Evolutionary conservation across 2,888 invertebrate genomes (phyloP), one percentile per base, ranked within the genome.

Genomic region (Ichneumoninae sp.): DNA sequence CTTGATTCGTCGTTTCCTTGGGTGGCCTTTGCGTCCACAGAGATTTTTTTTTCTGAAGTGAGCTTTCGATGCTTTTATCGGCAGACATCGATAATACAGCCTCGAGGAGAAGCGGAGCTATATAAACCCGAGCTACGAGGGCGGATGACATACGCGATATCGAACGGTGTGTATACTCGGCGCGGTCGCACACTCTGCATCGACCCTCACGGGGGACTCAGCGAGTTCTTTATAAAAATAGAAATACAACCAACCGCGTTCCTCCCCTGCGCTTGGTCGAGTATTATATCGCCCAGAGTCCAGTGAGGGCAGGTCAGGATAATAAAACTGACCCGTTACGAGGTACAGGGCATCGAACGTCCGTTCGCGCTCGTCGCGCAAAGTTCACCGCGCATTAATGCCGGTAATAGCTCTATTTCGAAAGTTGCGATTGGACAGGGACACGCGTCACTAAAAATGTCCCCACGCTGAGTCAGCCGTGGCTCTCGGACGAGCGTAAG

Each of bases 281-380:
- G 78, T 78, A 52, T 78, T 36, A 36, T 26, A 40, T 44, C 50
- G 30, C 10, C 1, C 6, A 13, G 62, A 22, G 16, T 69, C 22
- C 8, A n/a, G 40, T 50, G 76, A 36, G 62, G 44, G 54, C 33
- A 72, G 66, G 44, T 83, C 83, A 70, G 81, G 65, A 65, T 60
- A 79, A 82, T 79, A 62, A 78, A 82, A 80, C 76, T 79, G 82
- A 79, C 79, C 84, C 47, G 82, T 84, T 84, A 60, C 22, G 30
- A 80, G 66, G 72, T 60, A 79, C 44, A 22, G 79, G 82, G 52
- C 71, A 75, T 44, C 71, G 71, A 84, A 84, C 82, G 75, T 82
- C 57, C n/a, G 33, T 26, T 54, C 68, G 33, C 66, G 19, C 33
- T 44, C 26, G 33, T 1, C 7, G 44, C 26, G 13, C 66, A 80